These are phyloP conservation scores for Oeneis ivallda DNA, from an alignment of 2,888 invertebrate genomes.

Conservation along the genomic window DNA sequence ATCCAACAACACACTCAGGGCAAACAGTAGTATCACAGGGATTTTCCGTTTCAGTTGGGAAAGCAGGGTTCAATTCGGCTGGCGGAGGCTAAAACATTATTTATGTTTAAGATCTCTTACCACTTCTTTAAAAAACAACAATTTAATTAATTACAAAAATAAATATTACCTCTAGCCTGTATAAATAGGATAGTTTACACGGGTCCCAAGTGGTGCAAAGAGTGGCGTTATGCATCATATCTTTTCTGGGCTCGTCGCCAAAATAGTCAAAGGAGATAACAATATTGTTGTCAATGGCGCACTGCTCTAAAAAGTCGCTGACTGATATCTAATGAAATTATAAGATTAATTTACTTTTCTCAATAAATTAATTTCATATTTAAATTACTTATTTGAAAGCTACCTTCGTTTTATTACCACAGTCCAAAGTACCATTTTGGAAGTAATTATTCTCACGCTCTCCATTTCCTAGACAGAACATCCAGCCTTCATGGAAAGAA, in stretches of 20 bases:
- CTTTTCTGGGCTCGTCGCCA: conserved; percentile 75
- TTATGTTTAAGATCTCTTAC: background rate
- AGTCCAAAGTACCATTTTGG: conserved; percentile 72
- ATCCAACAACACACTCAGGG: conserved; percentile 66
- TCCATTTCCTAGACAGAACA: conserved; percentile 75
- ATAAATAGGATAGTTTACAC: conserved; percentile 69
- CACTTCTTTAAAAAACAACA: background rate
- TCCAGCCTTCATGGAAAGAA: conserved; percentile 76
- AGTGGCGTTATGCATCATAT: conserved; percentile 73
- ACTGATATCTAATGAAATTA: conserved; percentile 56
- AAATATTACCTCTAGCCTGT: conserved; percentile 65
- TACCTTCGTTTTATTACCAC: conserved; percentile 73
- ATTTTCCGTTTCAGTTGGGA: conserved; percentile 65
- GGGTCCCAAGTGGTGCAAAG: conserved; percentile 74
- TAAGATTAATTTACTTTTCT: background rate
- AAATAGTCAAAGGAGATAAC: conserved; percentile 75
- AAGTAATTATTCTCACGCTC: conserved; percentile 75
- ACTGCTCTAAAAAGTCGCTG: conserved; percentile 59
- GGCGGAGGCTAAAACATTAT: conserved; percentile 61
- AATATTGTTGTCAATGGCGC: conserved; percentile 73
- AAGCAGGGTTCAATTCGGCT: conserved; percentile 61
- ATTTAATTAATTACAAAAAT: background rate
- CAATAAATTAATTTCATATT: background rate
- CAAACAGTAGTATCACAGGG: conserved; percentile 73
- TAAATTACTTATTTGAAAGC: conserved; percentile 7